Percentiles rank a stretch among this genome's conserved stretches.
phyloP scores from a whole-genome alignment of 2,888 invertebrate genomes.

The Sesia bembeciformis region DNA sequence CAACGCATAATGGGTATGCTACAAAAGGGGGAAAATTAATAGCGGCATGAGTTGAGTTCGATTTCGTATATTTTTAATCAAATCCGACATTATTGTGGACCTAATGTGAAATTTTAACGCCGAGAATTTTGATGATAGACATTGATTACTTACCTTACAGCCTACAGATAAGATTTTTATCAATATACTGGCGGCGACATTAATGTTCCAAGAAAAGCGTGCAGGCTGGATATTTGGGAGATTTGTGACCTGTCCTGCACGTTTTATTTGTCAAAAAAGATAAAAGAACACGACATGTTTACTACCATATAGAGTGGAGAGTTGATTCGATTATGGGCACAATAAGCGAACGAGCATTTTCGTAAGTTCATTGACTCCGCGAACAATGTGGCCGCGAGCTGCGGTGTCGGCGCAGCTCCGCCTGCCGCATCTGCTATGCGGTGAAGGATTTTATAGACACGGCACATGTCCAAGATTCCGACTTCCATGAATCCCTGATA shows the following conservation, averaged over 20 bases:
- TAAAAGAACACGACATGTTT: slow-evolving; percentile 45
- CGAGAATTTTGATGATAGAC: too few species aligned
- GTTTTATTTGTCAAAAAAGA: slow-evolving; percentile 42
- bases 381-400: slow-evolving; percentile 38
- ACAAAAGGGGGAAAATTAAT: neutral
- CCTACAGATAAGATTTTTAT: too few species aligned
- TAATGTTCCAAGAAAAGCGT: too few species aligned
- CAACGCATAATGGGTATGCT: slow-evolving; percentile 4
- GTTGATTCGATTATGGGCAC: slow-evolving; percentile 69
- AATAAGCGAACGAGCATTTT: slow-evolving; percentile 66
- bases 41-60: neutral
- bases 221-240: too few species aligned
- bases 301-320: slow-evolving; percentile 58
- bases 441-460: slow-evolving; percentile 48
- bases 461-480: slow-evolving; percentile 39
- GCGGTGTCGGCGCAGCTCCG: slow-evolving; percentile 36
- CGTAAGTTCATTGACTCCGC: slow-evolving; percentile 67
- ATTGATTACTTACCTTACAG: too few species aligned
- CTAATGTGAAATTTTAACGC: too few species aligned
- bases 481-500: slow-evolving; percentile 3
- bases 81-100: too few species aligned
- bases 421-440: slow-evolving; percentile 53
- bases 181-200: too few species aligned
- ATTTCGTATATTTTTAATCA: too few species aligned
- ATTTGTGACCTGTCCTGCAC: slow-evolving; percentile 30